These are phyloP conservation scores for Mechanitis messenoides DNA, from an alignment of 2,888 invertebrate genomes.

Conservation along the genomic window DNA sequence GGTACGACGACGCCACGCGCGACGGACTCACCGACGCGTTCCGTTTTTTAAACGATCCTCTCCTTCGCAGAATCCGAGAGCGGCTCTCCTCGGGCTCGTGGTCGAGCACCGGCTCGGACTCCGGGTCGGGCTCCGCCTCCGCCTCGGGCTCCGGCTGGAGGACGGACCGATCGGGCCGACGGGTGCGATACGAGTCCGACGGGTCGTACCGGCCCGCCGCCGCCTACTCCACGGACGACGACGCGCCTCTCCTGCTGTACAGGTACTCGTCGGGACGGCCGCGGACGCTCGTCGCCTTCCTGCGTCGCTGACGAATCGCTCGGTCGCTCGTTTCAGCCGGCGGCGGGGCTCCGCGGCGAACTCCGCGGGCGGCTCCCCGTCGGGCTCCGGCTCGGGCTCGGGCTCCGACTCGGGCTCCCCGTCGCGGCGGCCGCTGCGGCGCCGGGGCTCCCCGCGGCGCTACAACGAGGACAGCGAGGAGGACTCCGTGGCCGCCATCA, in stretches of 20 bases:
- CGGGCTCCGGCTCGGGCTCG: slow-evolving; percentile 5
- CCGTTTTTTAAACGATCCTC: neutral
- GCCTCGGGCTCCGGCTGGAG: slow-evolving; percentile 15
- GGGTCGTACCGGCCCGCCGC: slow-evolving; percentile 58
- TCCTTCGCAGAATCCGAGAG: slow-evolving; percentile 43
- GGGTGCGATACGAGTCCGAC: slow-evolving; percentile 62
- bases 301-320: too few species aligned
- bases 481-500: slow-evolving; percentile 65
- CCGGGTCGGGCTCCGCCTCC: slow-evolving; percentile 25
- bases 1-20: slow-evolving; percentile 14
- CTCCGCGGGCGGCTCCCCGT: neutral
- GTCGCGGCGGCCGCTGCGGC: slow-evolving; percentile 48
- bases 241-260: slow-evolving; percentile 57
- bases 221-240: slow-evolving; percentile 56
- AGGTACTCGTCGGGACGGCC: slow-evolving; percentile 31
- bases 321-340: neutral
- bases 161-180: slow-evolving; percentile 16
- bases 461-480: slow-evolving; percentile 80
- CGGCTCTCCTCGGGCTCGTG: slow-evolving; percentile 41
- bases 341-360: neutral
- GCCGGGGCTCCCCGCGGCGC: slow-evolving; percentile 63
- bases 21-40: too few species aligned
- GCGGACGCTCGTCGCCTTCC: neutral
- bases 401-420: slow-evolving; percentile 19
- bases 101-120: slow-evolving; percentile 36